phyloP scores from a whole-genome alignment of 2,113 vertebrate species.

The Indri indri region DNA sequence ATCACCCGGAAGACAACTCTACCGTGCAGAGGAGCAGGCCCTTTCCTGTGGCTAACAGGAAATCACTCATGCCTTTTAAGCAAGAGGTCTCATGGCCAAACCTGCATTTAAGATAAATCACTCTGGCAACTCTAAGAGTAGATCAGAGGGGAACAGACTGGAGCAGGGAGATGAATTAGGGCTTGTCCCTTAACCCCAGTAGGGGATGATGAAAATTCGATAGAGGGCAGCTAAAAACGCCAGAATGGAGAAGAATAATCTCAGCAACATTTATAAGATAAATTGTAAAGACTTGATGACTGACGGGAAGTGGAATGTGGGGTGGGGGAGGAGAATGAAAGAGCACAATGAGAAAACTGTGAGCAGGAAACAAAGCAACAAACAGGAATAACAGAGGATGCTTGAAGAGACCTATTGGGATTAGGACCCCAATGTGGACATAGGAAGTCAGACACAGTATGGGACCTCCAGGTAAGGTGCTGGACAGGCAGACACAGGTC shows the following conservation, averaged over 20 bases:
- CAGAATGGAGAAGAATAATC: not conserved
- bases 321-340: not conserved
- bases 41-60: not conserved
- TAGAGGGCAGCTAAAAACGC: not conserved
- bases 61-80: not conserved
- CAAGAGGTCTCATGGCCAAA: not conserved
- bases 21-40: accelerated
- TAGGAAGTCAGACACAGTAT: accelerated
- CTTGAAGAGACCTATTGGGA: not conserved
- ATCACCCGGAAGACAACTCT: not conserved
- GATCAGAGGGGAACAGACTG: not conserved
- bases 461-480: not conserved
- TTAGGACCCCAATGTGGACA: accelerated
- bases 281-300: not conserved
- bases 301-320: not conserved
- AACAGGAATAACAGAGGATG: too few relatives aligned
- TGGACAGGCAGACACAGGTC: not conserved
- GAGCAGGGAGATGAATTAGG: not conserved
- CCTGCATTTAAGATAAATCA: slow-evolving; percentile 8
- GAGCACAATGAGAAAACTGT: not conserved
- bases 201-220: not conserved
- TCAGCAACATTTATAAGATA: not conserved
- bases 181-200: not conserved
- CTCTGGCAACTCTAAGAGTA: not conserved
- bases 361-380: too few relatives aligned